These are phyloP conservation scores for Automeris io DNA, from an alignment of 2,888 invertebrate genomes.

Conservation along the genomic window DNA sequence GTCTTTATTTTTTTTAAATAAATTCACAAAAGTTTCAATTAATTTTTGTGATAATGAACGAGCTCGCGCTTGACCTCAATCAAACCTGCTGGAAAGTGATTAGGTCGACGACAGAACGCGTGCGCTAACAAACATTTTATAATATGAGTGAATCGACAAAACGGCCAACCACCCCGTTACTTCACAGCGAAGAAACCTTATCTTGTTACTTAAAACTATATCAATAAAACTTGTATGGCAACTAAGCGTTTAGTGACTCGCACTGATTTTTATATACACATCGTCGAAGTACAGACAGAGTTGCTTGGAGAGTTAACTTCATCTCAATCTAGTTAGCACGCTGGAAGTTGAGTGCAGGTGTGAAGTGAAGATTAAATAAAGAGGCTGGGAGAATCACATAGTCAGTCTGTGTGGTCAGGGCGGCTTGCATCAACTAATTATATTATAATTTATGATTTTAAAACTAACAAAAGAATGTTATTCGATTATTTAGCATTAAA, in stretches of 20 bases:
- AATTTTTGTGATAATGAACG: no score
- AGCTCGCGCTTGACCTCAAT: no score
- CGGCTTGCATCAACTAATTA: slow-evolving; percentile 3
- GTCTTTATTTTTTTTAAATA: no score
- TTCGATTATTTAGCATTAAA: no score
- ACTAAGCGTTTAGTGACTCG: slow-evolving; percentile 65
- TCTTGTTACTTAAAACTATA: slow-evolving; percentile 59
- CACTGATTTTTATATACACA: slow-evolving; percentile 69
- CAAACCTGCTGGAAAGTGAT: no score
- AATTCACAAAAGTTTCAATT: no score
- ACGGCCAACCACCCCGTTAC: slow-evolving; percentile 18
- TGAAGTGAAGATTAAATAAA: neutral
- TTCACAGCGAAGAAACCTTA: slow-evolving; percentile 28
- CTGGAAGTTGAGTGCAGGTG: neutral
- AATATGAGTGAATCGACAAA: no score
- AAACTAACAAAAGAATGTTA: no score
- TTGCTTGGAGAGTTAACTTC: no score
- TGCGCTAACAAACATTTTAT: no score
- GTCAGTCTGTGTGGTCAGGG: slow-evolving; percentile 1
- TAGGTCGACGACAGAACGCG: no score
- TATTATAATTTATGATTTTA: no score
- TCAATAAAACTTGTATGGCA: slow-evolving; percentile 69
- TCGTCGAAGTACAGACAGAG: slow-evolving; percentile 13
- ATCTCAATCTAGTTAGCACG: neutral
- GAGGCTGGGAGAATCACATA: neutral